Evolutionary conservation across 2,888 invertebrate genomes (phyloP).

Genomic region (Melieria picta): DNA sequence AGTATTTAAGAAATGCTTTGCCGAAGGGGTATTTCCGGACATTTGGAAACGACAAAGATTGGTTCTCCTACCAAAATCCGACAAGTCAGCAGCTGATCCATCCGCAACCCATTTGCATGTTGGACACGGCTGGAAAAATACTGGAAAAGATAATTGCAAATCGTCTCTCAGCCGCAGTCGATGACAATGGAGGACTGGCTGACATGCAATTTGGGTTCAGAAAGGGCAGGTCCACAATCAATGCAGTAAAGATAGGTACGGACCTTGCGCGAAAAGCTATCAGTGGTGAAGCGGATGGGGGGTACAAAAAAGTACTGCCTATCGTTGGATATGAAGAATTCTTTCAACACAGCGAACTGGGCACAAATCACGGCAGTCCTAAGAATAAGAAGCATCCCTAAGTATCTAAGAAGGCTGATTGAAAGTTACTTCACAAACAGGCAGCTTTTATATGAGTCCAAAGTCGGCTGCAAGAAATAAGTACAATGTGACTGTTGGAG

Average conservation of each 20-base stretch:
- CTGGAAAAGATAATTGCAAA: constrained; percentile 7
- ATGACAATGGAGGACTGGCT: not conserved
- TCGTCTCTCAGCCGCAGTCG: not conserved
- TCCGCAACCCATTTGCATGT: no score
- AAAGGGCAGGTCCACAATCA: constrained; percentile 15
- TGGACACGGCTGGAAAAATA: constrained; percentile 19
- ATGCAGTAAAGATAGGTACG: constrained; percentile 6
- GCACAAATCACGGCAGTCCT: not conserved
- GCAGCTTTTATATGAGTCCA: no score
- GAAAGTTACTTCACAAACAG: no score
- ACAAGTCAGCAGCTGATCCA: constrained; percentile 9
- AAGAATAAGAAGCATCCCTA: no score
- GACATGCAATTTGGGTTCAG: constrained; percentile 29
- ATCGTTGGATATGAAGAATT: constrained; percentile 27
- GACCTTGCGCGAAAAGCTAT: constrained; percentile 13
- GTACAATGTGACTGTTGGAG: no score
- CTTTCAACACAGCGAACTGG: constrained; percentile 33
- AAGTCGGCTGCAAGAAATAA: no score
- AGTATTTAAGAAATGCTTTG: not conserved
- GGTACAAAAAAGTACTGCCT: constrained; percentile 22
- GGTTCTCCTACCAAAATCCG: constrained; percentile 17
- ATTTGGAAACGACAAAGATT: constrained; percentile 20
- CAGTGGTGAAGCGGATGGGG: constrained; percentile 17
- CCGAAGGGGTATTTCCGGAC: constrained; percentile 2
- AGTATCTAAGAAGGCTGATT: no score